A percentile compares a stretch with the other conserved stretches of the same genome.
These are phyloP conservation scores for Drosophila koepferae DNA, from an alignment of 2,888 invertebrate genomes.

Conservation along the genomic window DNA sequence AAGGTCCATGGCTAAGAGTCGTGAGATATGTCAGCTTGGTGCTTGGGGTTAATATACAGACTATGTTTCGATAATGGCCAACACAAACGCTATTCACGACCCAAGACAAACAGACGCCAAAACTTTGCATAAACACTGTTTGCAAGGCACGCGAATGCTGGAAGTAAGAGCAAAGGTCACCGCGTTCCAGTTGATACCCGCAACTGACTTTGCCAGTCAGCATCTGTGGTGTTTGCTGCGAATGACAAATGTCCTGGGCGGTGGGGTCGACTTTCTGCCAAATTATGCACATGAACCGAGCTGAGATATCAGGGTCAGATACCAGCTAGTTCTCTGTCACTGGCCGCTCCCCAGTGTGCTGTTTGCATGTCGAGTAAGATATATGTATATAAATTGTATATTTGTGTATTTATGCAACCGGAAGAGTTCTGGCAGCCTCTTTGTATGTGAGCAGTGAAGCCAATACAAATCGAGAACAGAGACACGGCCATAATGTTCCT, in stretches of 20 bases:
- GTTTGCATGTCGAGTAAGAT: constrained; percentile 31
- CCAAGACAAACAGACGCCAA: constrained; percentile 14
- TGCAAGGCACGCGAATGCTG: background rate
- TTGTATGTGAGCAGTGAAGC: constrained; percentile 30
- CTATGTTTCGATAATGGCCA: constrained; percentile 41
- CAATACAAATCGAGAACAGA: constrained; percentile 25
- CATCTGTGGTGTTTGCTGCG: constrained; percentile 18
- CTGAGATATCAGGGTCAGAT: constrained; percentile 9
- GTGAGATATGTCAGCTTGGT: constrained; percentile 29
- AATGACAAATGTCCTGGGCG: constrained; percentile 50
- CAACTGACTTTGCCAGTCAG: constrained; percentile 2
- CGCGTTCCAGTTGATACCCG: constrained; percentile 7
- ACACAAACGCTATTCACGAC: constrained; percentile 22
- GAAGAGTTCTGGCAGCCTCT: constrained; percentile 38
- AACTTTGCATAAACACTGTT: constrained; percentile 39
- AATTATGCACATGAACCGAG: constrained; percentile 49
- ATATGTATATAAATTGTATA: background rate
- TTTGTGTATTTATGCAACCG: constrained; percentile 28
- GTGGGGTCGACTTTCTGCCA: constrained; percentile 14
- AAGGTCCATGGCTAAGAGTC: constrained; percentile 20
- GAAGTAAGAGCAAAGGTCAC: constrained; percentile 13
- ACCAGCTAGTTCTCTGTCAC: background rate
- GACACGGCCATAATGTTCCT: constrained; percentile 10
- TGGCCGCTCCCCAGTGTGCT: constrained; percentile 19
- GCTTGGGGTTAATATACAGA: constrained; percentile 32